Evolutionary conservation across 2,888 invertebrate genomes (phyloP).

Genomic region (Deilephila porcellus): DNA sequence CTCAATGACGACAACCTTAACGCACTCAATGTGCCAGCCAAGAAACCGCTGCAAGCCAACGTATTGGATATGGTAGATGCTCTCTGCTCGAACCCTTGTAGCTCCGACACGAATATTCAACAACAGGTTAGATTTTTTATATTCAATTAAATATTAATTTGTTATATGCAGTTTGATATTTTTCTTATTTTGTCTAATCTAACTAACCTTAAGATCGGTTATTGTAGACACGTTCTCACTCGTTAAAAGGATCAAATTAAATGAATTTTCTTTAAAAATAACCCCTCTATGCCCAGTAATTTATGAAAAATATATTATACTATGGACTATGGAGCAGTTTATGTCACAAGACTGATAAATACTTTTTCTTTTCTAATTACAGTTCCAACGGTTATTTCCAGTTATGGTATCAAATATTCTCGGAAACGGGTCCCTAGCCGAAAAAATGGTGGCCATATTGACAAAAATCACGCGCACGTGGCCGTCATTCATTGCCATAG

Average conservation of each 20-base stretch:
- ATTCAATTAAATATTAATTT: background rate
- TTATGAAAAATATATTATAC: too few species aligned
- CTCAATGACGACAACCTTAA: constrained; percentile 84
- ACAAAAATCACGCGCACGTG: constrained; percentile 79
- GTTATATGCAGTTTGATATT: background rate
- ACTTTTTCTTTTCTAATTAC: constrained; percentile 42
- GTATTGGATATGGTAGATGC: constrained; percentile 84
- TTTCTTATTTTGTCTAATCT: too few species aligned
- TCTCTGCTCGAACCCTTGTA: constrained; percentile 84
- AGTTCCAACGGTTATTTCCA: constrained; percentile 81
- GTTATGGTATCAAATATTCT: constrained; percentile 82
- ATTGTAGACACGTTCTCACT: too few species aligned
- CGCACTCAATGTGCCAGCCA: constrained; percentile 77
- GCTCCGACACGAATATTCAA: constrained; percentile 83
- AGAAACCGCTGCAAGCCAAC: constrained; percentile 76
- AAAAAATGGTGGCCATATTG: constrained; percentile 80
- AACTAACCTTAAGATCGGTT: too few species aligned
- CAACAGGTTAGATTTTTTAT: constrained; percentile 72
- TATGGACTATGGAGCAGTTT: too few species aligned
- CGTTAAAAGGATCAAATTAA: too few species aligned
- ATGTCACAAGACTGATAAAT: too few species aligned
- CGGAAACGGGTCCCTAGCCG: constrained; percentile 76
- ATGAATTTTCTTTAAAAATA: too few species aligned
- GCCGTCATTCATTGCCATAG: constrained; percentile 79
- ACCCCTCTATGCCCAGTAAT: too few species aligned